Conservation (phyloP, 2,113 vertebrate species). For the Semicossyphus pulcher region DNA sequence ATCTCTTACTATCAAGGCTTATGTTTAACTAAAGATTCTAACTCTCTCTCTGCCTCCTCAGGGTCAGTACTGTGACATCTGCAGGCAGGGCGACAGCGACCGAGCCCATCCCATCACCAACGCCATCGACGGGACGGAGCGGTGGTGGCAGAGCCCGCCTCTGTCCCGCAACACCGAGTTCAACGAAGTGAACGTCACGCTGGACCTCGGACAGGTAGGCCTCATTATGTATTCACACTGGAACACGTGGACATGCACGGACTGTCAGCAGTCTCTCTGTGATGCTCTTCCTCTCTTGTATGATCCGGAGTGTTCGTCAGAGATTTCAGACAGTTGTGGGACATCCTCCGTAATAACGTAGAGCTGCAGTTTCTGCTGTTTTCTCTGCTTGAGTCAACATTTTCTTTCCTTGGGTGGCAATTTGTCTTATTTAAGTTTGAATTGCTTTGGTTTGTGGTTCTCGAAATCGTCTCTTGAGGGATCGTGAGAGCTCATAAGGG, state of each 20-base stretch:
- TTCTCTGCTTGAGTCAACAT: too few species aligned
- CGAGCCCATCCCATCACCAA: constrained; percentile 94
- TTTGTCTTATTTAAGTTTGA: too few species aligned
- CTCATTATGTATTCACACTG: neutral
- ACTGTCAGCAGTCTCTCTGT: neutral
- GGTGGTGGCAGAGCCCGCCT: constrained; percentile 99
- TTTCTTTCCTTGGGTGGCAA: too few species aligned
- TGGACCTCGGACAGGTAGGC: constrained; percentile 96
- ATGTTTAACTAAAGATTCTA: neutral
- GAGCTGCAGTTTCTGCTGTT: too few species aligned
- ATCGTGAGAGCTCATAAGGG: too few species aligned
- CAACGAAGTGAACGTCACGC: constrained; percentile 96
- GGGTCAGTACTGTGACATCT: constrained; percentile 98
- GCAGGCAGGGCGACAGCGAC: constrained; percentile 86
- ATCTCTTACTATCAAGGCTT: neutral
- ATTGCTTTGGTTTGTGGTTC: too few species aligned
- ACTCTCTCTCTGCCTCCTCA: constrained; percentile 56
- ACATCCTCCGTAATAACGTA: too few species aligned
- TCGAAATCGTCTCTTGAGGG: too few species aligned
- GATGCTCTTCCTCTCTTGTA: neutral
- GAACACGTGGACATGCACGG: too few species aligned
- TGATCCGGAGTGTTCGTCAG: neutral
- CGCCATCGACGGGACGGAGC: constrained; percentile 95
- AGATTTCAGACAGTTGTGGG: too few species aligned
- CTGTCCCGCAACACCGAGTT: constrained; percentile 92